A percentile compares a stretch with the other conserved stretches of the same genome.
Evolutionary conservation across 2,113 vertebrate species (phyloP).

Genomic region (Leiothrix lutea): DNA sequence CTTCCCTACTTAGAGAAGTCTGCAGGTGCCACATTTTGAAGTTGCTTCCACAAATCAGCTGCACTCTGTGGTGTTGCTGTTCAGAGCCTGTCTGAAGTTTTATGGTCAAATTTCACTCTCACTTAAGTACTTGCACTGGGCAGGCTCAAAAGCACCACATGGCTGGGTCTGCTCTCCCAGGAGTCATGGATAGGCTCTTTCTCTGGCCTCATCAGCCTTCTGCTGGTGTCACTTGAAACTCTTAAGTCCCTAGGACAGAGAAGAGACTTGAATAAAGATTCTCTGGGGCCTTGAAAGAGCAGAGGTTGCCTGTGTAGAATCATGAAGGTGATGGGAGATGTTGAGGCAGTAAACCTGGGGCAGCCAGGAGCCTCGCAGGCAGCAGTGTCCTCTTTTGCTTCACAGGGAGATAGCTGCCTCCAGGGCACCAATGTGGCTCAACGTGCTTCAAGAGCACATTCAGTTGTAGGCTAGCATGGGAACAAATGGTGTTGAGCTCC

Average conservation of each 20-base stretch:
- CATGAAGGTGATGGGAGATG: neutral
- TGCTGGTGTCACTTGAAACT: neutral
- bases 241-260: neutral
- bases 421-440: neutral
- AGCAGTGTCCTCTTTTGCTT: neutral
- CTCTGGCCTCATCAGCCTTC: neutral
- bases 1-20: neutral
- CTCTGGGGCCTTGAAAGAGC: neutral
- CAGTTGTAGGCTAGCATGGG: neutral
- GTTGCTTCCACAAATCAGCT: neutral
- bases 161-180: neutral
- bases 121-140: neutral
- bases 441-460: neutral
- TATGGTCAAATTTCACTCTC: neutral
- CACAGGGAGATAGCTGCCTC: neutral
- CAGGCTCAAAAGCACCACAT: rapidly evolving
- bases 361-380: neutral
- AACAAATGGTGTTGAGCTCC: neutral
- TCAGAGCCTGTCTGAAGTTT: neutral
- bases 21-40: neutral
- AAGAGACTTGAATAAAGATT: neutral
- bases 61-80: neutral
- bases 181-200: neutral
- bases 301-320: neutral
- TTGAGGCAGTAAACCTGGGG: neutral